Base-by-base conservation (phyloP, 2,888 invertebrate genomes). In the Nycteola revayana region DNA sequence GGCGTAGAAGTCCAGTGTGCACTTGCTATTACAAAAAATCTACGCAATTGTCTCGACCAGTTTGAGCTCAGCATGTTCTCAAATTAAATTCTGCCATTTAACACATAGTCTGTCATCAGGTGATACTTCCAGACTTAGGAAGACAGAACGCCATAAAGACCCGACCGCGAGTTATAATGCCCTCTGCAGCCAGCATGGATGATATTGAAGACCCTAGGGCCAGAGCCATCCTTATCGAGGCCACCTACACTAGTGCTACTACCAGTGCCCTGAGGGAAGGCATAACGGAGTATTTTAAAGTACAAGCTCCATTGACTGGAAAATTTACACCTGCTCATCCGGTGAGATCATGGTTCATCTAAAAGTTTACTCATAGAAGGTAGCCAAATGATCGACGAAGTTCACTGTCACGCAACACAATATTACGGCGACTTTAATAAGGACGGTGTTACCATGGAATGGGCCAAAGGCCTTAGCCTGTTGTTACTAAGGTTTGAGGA, bases 131-230 rank as follows among this genome's bases (percentile, higher is more conserved):
- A 10, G 78, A 80, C 32, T 7, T 18, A 1, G 66, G 53, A 0
- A 57, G 42, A 2, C 55, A 55, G 7, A n/a, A 54, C 0, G 64
- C 52, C 0, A 66, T 65, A 20, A 53, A 42, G 18, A 73, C 71
- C 0, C 59, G 81, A 0, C 81, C 79, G 0, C 76, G 82, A 0
- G 44, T 71, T 3, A 60, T 79, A 7, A 72, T 81, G 69, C 69
- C 79, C 0, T 79, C 81, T 0, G 68, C 72, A 0, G 61, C 75
- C 14, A 64, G 69, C 25, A 43, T 82, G 60, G 82, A 81, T 29
- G 79, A 77, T 43, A 52, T 79, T 7, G 37, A 46, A 0, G 55
- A 76, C 22, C 36, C 41, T 1, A 14, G 20, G 0, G 44, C 58
- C 1, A 60, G 78, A 1, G 25, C 42, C 3, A 28, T 71, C 4